Evolutionary conservation across 2,888 invertebrate species (phyloP).

Genomic region (Synergus itoensis): DNA sequence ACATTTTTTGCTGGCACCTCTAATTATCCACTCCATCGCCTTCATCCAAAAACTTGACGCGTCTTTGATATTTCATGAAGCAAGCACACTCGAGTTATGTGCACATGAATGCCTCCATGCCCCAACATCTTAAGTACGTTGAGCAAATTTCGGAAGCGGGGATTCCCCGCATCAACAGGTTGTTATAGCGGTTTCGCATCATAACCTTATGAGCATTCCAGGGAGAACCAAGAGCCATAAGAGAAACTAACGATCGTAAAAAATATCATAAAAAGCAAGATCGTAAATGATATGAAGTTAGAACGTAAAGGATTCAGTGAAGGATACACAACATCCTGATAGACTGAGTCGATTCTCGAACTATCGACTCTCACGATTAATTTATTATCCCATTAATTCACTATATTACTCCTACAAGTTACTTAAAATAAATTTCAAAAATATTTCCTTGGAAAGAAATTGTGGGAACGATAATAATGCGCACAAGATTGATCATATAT

Average conservation of each 20-base stretch:
- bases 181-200: slow-evolving; percentile 45
- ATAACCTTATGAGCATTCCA: slow-evolving; percentile 29
- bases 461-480: not conserved
- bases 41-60: not conserved
- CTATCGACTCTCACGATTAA: slow-evolving; percentile 1
- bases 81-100: slow-evolving; percentile 2
- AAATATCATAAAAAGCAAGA: slow-evolving; percentile 36
- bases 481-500: not conserved
- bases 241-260: slow-evolving; percentile 25
- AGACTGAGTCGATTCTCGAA: slow-evolving; percentile 23
- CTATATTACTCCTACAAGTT: not conserved
- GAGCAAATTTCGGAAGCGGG: slow-evolving; percentile 9
- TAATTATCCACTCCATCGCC: not conserved
- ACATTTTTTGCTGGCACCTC: not conserved
- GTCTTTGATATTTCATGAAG: slow-evolving; percentile 14
- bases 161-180: slow-evolving; percentile 55
- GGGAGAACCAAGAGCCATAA: slow-evolving; percentile 22
- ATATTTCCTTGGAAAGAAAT: not conserved
- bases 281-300: slow-evolving; percentile 41
- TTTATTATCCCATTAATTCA: slow-evolving; percentile 18
- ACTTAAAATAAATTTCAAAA: slow-evolving; percentile 14
- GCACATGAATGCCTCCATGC: slow-evolving; percentile 24
- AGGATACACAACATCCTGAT: slow-evolving; percentile 24
- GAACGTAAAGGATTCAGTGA: slow-evolving; percentile 14
- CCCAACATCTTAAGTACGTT: slow-evolving; percentile 19